phyloP scores from a whole-genome alignment of 1,140 invertebrate species.

The Elysia chlorotica region DNA sequence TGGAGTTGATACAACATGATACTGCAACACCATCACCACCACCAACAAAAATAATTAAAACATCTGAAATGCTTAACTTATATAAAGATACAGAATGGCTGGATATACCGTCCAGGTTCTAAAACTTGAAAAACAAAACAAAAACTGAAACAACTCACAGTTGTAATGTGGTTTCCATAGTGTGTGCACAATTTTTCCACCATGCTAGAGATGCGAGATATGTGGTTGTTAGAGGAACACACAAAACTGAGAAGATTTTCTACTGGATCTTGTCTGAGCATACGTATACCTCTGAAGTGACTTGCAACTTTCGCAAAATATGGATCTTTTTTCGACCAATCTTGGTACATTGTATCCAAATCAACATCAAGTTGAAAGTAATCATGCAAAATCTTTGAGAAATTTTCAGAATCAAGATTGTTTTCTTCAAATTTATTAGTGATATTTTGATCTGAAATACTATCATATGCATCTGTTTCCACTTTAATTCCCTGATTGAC shows the following conservation, averaged over 20 bases:
- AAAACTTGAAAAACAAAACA: no score
- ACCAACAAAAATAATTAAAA: no score
- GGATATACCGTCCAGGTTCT: no score
- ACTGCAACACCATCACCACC: no score
- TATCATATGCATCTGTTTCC: not conserved
- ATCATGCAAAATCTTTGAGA: conserved; percentile 47
- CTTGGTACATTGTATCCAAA: conserved; percentile 71
- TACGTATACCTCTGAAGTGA: conserved; percentile 81
- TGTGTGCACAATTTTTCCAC: conserved; percentile 85
- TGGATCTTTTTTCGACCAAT: conserved; percentile 77
- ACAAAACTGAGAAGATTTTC: conserved; percentile 97
- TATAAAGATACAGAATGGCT: no score
- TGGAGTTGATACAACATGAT: no score
- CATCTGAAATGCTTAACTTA: no score
- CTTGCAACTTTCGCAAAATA: conserved; percentile 73
- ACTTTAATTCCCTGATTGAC: not conserved
- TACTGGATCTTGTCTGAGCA: conserved; percentile 87
- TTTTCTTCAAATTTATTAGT: not conserved
- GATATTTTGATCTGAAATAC: not conserved
- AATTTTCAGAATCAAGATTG: not conserved
- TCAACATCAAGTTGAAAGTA: conserved; percentile 68
- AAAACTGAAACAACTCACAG: conserved; percentile 35
- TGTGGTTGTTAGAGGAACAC: conserved; percentile 97
- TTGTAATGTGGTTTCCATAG: conserved; percentile 80
- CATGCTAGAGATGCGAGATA: conserved; percentile 81